These are phyloP conservation scores for Villa cingulata DNA, from an alignment of 2,888 invertebrate genomes.

Conservation along the genomic window DNA sequence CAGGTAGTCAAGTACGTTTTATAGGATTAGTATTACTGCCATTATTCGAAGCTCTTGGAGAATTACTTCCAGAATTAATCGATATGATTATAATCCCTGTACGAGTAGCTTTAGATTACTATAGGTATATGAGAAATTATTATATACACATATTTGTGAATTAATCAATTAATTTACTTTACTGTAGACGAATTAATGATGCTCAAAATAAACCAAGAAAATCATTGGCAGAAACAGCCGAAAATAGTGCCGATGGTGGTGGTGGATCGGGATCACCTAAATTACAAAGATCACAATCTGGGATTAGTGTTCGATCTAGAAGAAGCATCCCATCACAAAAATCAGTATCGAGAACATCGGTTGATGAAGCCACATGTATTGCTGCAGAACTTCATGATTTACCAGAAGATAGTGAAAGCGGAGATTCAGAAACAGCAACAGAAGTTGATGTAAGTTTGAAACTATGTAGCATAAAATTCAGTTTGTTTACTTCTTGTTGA, in stretches of 20 bases:
- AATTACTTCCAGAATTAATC: constrained; percentile 57
- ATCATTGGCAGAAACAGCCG: constrained; percentile 30
- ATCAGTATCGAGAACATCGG: constrained; percentile 41
- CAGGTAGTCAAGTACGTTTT: constrained; percentile 71
- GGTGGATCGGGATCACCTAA: constrained; percentile 32
- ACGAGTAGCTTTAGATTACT: constrained; percentile 35
- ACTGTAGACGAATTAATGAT: constrained; percentile 33
- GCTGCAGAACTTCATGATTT: constrained; percentile 41
- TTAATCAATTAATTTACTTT: not conserved
- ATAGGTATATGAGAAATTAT: constrained; percentile 24
- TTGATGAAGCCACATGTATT: constrained; percentile 37
- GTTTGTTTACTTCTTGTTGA: no score
- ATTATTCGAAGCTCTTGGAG: constrained; percentile 63
- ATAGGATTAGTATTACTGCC: constrained; percentile 69
- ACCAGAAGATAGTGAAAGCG: constrained; percentile 44
- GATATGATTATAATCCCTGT: constrained; percentile 39
- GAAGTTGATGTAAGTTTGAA: constrained; percentile 59
- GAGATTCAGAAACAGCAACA: constrained; percentile 53
- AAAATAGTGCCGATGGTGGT: constrained; percentile 20
- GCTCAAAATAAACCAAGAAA: constrained; percentile 34
- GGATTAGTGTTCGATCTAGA: constrained; percentile 40
- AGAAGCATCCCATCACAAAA: constrained; percentile 40
- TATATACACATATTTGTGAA: not conserved
- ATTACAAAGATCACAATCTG: constrained; percentile 39
- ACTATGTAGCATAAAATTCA: no score